These are phyloP conservation scores for Cerceris rybyensis DNA, from an alignment of 2,888 invertebrate species.

Conservation along the genomic window DNA sequence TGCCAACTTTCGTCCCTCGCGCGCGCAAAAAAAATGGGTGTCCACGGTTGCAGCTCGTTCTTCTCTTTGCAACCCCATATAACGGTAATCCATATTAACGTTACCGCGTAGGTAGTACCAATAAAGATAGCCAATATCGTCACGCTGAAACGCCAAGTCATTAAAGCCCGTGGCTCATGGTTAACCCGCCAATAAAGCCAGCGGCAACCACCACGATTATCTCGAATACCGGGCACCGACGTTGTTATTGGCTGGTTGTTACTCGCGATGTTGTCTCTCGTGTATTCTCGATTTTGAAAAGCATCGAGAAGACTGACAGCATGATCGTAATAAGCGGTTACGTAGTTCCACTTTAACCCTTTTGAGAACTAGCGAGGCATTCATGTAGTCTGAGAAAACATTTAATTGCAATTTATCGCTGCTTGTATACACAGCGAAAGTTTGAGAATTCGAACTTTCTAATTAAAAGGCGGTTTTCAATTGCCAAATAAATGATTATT, in stretches of 20 bases:
- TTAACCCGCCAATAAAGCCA: conserved; percentile 64
- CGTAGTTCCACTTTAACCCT: too few species aligned
- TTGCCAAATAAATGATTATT: too few species aligned
- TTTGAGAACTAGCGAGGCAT: too few species aligned
- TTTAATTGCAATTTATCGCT: too few species aligned
- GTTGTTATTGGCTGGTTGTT: conserved; percentile 42
- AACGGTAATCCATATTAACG: conserved; percentile 47
- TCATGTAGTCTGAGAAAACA: too few species aligned
- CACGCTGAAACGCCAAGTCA: conserved; percentile 50
- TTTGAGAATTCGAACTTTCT: too few species aligned
- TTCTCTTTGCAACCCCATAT: conserved; percentile 16
- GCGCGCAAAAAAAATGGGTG: neutral
- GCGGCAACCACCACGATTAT: conserved; percentile 43
- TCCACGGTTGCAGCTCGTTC: conserved; percentile 3
- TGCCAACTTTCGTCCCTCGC: neutral
- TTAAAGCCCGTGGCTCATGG: conserved; percentile 63
- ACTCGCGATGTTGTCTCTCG: conserved; percentile 10
- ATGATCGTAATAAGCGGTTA: conserved; percentile 10
- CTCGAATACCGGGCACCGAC: conserved; percentile 25
- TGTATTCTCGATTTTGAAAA: conserved; percentile 11
- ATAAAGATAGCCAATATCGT: conserved; percentile 62
- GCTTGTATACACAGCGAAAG: too few species aligned
- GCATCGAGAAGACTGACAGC: conserved; percentile 1
- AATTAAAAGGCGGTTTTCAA: too few species aligned
- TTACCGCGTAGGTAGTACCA: conserved; percentile 38